These are phyloP conservation scores for Ochropleura leucogaster DNA, from an alignment of 2,888 invertebrate genomes.

Conservation along the genomic window DNA sequence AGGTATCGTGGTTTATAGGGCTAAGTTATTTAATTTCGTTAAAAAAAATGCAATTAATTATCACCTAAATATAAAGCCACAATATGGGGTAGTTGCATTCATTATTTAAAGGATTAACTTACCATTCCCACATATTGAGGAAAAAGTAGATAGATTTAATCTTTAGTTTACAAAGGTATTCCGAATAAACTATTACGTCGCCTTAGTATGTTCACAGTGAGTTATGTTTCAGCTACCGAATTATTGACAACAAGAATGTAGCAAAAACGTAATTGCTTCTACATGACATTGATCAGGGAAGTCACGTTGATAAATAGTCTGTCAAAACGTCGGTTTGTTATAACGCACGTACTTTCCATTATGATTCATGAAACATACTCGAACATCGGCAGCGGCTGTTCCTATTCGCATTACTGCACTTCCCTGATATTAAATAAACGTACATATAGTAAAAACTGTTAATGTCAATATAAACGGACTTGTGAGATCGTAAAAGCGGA, in stretches of 20 bases:
- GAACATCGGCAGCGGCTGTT: slow-evolving; percentile 20
- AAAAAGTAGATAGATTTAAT: not conserved
- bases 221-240: not conserved
- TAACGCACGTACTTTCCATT: slow-evolving; percentile 40
- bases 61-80: not conserved
- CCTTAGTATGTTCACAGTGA: not conserved
- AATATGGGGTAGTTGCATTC: too few relatives aligned
- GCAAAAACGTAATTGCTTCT: not conserved
- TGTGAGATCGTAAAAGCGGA: slow-evolving; percentile 42
- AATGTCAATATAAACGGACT: slow-evolving; percentile 38
- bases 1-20: slow-evolving; percentile 14
- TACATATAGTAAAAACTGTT: slow-evolving; percentile 34
- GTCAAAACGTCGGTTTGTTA: slow-evolving; percentile 13
- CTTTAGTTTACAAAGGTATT: not conserved
- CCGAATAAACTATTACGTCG: too few relatives aligned
- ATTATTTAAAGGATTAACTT: not conserved
- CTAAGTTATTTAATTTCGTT: slow-evolving; percentile 23
- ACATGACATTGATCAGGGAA: slow-evolving; percentile 20
- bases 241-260: not conserved
- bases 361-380: slow-evolving; percentile 29
- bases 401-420: slow-evolving; percentile 31
- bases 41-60: not conserved
- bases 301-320: slow-evolving; percentile 16
- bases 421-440: slow-evolving; percentile 33
- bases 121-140: not conserved